These are phyloP conservation scores for Antheraea assamensis DNA, from an alignment of 2,888 invertebrate species.

Conservation along the genomic window DNA sequence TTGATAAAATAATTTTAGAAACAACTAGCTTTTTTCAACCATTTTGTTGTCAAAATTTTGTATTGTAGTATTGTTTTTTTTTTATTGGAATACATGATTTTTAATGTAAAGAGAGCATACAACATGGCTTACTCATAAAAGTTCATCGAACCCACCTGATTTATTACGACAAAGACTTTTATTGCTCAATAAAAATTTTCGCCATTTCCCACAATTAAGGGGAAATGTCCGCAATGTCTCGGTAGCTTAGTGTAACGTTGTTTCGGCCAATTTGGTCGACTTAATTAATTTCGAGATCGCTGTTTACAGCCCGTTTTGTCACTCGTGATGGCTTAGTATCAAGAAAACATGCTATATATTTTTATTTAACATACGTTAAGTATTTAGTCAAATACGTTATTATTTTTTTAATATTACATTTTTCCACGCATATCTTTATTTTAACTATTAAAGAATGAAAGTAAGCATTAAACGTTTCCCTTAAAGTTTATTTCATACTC, in stretches of 20 bases:
- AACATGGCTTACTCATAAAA: conserved; percentile 37
- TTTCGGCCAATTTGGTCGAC: conserved; percentile 48
- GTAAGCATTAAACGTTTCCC: no score
- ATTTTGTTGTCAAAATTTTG: no score
- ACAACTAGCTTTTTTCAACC: no score
- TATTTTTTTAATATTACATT: background rate
- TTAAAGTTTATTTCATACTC: no score
- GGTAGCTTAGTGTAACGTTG: conserved; percentile 37
- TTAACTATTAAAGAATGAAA: background rate
- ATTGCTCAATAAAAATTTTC: conserved; percentile 70
- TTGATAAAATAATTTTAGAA: no score
- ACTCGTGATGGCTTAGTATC: conserved; percentile 8
- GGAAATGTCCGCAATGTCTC: conserved; percentile 34
- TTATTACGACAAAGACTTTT: conserved; percentile 68
- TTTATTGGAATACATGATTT: no score
- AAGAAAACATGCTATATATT: background rate
- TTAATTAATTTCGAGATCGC: conserved; percentile 57
- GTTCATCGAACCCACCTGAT: conserved; percentile 63
- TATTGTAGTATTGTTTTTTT: no score
- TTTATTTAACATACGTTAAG: background rate
- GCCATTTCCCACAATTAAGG: conserved; percentile 68
- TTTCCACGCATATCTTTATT: background rate
- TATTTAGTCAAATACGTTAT: background rate
- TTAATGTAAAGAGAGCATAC: background rate
- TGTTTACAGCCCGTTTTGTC: conserved; percentile 40